A percentile compares a stretch with the other conserved stretches of the same genome.
Evolutionary conservation across 2,888 invertebrate species (phyloP).

Genomic region (Gisinianus flammeolus): DNA sequence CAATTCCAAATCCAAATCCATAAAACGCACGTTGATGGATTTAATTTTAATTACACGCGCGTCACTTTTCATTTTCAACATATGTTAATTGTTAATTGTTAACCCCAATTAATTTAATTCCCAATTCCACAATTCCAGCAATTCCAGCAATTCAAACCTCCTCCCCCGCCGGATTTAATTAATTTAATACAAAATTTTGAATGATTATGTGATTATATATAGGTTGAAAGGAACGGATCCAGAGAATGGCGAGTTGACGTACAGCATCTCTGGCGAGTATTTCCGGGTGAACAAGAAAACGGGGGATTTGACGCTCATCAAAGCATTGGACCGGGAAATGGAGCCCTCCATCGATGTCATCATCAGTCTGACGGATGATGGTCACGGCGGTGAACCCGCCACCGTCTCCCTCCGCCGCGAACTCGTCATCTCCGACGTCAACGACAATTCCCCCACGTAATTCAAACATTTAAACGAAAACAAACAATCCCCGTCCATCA

Average conservation of each 20-base stretch:
- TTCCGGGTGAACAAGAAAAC: conserved; percentile 78
- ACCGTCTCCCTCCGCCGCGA: conserved; percentile 78
- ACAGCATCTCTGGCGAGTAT: conserved; percentile 81
- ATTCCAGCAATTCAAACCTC: too few species aligned
- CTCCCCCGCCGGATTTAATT: too few species aligned
- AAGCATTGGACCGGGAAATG: conserved; percentile 74
- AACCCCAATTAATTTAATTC: too few species aligned
- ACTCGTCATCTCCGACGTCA: conserved; percentile 63
- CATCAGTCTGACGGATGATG: conserved; percentile 72
- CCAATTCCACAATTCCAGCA: too few species aligned
- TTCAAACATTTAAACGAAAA: not conserved
- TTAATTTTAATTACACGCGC: too few species aligned
- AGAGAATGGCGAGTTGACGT: conserved; percentile 74
- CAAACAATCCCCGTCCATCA: too few species aligned
- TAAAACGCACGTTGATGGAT: too few species aligned
- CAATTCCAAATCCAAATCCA: too few species aligned
- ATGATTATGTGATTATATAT: not conserved
- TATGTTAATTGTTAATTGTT: too few species aligned
- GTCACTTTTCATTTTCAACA: too few species aligned
- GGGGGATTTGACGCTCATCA: conserved; percentile 76
- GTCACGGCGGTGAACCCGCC: conserved; percentile 73
- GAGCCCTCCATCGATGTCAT: conserved; percentile 76
- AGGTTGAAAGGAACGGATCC: conserved; percentile 71
- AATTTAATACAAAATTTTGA: too few species aligned
- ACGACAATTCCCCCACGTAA: not conserved